phyloP scores from a whole-genome alignment of 2,797 vertebrate species.

The Pipistrellus pygmaeus region DNA sequence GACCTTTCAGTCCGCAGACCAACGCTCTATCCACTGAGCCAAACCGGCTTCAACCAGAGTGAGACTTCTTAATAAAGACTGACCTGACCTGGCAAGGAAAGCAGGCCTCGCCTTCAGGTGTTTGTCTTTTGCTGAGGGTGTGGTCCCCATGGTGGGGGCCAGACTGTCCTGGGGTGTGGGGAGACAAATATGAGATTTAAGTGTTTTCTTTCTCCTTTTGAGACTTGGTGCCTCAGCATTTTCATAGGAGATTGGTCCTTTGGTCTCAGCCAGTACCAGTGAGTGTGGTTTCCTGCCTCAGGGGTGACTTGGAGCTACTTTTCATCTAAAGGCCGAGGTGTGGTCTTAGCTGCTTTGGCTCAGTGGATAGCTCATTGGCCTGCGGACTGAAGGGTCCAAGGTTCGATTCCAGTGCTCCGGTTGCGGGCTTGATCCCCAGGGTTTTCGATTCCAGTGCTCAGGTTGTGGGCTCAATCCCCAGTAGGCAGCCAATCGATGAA shows the following conservation, averaged over 20 bases:
- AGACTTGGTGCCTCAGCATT: not conserved
- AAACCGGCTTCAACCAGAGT: not conserved
- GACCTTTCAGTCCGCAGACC: too few species aligned
- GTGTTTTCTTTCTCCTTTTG: accelerated
- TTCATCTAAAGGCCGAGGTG: not conserved
- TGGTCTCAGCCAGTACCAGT: not conserved
- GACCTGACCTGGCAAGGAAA: accelerated
- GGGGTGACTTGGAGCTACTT: not conserved
- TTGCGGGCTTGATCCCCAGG: too few species aligned
- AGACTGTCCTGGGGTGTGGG: accelerated
- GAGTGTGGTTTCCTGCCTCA: not conserved
- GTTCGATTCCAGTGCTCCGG: too few species aligned
- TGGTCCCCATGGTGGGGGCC: too few species aligned
- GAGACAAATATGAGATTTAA: not conserved
- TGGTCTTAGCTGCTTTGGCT: too few species aligned
- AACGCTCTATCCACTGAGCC: too few species aligned
- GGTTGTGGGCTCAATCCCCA: too few species aligned
- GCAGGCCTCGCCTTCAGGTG: not conserved
- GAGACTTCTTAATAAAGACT: not conserved
- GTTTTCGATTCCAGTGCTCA: too few species aligned
- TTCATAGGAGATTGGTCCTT: not conserved
- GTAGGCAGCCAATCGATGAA: too few species aligned
- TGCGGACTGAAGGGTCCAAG: too few species aligned
- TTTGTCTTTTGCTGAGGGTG: not conserved
- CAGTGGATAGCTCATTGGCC: too few species aligned